Percentiles rank a stretch among this genome's conserved stretches.
phyloP scores from a whole-genome alignment of 2,113 vertebrate genomes.

The Percina caprodes region DNA sequence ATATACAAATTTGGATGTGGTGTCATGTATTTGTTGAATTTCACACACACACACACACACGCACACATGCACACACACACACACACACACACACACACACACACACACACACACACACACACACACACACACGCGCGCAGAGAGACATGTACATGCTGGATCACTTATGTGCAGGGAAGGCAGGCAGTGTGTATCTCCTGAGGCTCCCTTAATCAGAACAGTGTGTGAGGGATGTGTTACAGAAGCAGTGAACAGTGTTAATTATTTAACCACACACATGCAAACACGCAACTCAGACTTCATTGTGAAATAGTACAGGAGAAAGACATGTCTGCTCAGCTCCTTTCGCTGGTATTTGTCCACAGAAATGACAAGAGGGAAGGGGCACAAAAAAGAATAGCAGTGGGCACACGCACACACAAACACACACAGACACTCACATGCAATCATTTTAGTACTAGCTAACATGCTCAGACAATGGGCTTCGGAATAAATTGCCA shows the following conservation, averaged over 20 bases:
- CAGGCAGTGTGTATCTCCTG: constrained; percentile 45
- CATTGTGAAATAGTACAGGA: constrained; percentile 47
- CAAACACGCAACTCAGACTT: constrained; percentile 4
- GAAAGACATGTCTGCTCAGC: constrained; percentile 60
- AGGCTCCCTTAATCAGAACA: constrained; percentile 65
- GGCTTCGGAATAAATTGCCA: constrained; percentile 69
- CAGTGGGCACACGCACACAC: constrained; percentile 6
- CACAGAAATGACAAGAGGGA: constrained; percentile 53
- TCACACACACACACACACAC: constrained; percentile 3
- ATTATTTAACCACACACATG: constrained; percentile 63
- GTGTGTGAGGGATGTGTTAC: constrained; percentile 60
- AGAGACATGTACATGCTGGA: constrained; percentile 15
- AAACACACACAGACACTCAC: constrained; percentile 48
- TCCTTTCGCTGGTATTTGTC: constrained; percentile 52
- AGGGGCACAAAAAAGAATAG: constrained; percentile 26
- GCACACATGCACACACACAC: constrained; percentile 19
- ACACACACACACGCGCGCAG: constrained; percentile 16
- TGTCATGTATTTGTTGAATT: too few relatives aligned
- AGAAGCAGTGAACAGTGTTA: constrained; percentile 54
- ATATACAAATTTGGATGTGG: too few relatives aligned
- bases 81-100: constrained; percentile 4
- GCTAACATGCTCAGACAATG: constrained; percentile 76
- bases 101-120: constrained; percentile 6
- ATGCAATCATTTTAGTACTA: constrained; percentile 58
- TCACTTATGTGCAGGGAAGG: constrained; percentile 40